These are phyloP conservation scores for Hypothenemus hampei DNA, from an alignment of 1,140 invertebrate genomes.

Conservation along the genomic window DNA sequence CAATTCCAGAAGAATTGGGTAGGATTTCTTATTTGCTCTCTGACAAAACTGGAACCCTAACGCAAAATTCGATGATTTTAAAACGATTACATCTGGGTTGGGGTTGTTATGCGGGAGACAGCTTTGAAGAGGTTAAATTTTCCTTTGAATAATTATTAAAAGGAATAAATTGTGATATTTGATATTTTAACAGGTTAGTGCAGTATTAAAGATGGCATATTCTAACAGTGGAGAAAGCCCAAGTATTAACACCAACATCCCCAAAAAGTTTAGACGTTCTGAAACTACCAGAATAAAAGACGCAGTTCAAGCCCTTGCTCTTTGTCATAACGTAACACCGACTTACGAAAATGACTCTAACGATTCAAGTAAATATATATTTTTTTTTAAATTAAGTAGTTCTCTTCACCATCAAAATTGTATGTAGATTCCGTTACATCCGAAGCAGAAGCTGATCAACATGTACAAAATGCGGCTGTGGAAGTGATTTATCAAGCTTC, in stretches of 20 bases:
- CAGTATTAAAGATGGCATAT: slow-evolving; percentile 26
- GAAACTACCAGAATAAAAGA: slow-evolving; percentile 80
- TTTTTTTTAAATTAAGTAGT: not conserved
- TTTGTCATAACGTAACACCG: slow-evolving; percentile 99
- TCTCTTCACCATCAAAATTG: not conserved
- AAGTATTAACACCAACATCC: slow-evolving; percentile 1
- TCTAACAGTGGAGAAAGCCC: slow-evolving; percentile 16
- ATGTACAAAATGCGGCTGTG: slow-evolving; percentile 46
- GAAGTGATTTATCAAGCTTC: slow-evolving; percentile 71
- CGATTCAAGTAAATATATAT: slow-evolving; percentile 36
- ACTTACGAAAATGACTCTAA: slow-evolving; percentile 70
- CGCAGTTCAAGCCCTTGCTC: slow-evolving; percentile 87
- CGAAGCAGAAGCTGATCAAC: slow-evolving; percentile 65
- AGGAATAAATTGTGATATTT: no score
- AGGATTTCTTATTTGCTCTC: slow-evolving; percentile 92
- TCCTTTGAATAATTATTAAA: no score
- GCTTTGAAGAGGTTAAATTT: slow-evolving; percentile 75
- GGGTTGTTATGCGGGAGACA: slow-evolving; percentile 79
- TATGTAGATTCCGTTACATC: slow-evolving; percentile 53
- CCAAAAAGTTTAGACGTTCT: slow-evolving; percentile 48
- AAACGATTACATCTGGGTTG: slow-evolving; percentile 91
- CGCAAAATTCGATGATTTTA: slow-evolving; percentile 99
- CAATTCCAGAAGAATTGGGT: slow-evolving; percentile 97
- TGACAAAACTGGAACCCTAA: slow-evolving; percentile 98
- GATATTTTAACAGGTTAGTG: slow-evolving; percentile 22